Evolutionary conservation across 2,113 vertebrate species (phyloP), one percentile per base, ranked within the genome.

Genomic region (Phaethon lepturus): DNA sequence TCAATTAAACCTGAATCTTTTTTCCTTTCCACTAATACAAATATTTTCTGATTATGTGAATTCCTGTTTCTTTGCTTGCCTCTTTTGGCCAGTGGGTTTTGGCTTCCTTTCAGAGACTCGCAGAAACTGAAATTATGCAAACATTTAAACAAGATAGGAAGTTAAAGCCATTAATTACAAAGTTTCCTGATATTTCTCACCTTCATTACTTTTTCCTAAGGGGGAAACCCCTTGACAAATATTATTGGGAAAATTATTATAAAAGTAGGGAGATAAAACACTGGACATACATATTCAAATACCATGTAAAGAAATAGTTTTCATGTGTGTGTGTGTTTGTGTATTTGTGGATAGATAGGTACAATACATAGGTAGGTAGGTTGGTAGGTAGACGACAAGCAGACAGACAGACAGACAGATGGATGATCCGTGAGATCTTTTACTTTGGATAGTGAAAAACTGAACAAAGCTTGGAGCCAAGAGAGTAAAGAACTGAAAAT

Each of bases 1-100:
- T 94, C 72, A 86, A 50, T 91, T 95, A 92, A 86, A 92, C 22
- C 31, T 47, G 47, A 96, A 73, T 83, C 10, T 71, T 92, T 88
- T 91, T 88, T 50, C 49, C 55, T 26, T 94, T 71, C 28, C 17
- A 25, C 55, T 63, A 77, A 25, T 13, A 64, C 44, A 64, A 64
- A 15, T 80, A 17, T 88, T 88, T 95, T 92, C 45, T 69, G 53
- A 26, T 79, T 35, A 55, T 29, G 24, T 55, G 24, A 55, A 76
- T 76, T 94, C 42, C 35, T 68, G 31, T 86, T 64, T 68, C 45
- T 72, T 82, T 62, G 22, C 28, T 91, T 59, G 12, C 18, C 19
- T 89, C 33, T 82, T 63, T 69, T 77, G 35, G 8, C 49, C 52
- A 13, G 9, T n/a, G 50, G 20, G 33, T 72, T 71, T 91, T 6